Evolutionary conservation across 2,797 vertebrate genomes (phyloP).

Genomic region (Brachyalestes nurse): DNA sequence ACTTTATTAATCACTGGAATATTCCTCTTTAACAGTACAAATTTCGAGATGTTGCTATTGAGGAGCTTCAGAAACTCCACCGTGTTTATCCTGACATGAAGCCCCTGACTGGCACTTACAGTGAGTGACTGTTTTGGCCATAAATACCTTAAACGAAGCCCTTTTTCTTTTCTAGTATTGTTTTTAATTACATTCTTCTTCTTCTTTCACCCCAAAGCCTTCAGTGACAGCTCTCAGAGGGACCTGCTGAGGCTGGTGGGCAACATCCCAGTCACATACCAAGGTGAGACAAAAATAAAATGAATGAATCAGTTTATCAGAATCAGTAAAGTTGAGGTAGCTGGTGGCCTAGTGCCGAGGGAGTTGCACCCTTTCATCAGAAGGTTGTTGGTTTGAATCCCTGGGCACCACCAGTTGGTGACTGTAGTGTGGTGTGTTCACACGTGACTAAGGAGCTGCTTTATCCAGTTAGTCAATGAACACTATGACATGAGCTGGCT

Average conservation of each 20-base stretch:
- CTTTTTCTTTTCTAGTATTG: background rate
- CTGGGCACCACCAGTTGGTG: no score
- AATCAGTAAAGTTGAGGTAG: no score
- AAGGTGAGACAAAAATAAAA: constrained; percentile 75
- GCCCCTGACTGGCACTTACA: constrained; percentile 84
- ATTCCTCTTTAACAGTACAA: constrained; percentile 83
- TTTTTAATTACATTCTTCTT: background rate
- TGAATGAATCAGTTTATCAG: background rate
- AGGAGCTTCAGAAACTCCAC: constrained; percentile 87
- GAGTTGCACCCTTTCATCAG: no score
- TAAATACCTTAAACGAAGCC: background rate
- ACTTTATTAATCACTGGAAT: background rate
- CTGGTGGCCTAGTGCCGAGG: no score
- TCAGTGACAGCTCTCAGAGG: constrained; percentile 90
- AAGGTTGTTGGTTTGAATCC: no score
- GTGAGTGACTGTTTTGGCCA: constrained; percentile 75
- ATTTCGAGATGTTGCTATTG: constrained; percentile 90
- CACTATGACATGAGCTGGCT: no score
- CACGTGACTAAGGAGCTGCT: no score
- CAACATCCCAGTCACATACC: constrained; percentile 88
- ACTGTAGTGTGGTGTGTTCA: no score
- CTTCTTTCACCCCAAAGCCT: constrained; percentile 77
- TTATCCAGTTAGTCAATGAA: background rate
- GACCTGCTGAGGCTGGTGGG: constrained; percentile 90
- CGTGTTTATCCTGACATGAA: constrained; percentile 81